A percentile compares a stretch with the other conserved stretches of the same genome.
Conservation (phyloP, 2,797 vertebrate genomes). For the Gambelia wislizenii region DNA sequence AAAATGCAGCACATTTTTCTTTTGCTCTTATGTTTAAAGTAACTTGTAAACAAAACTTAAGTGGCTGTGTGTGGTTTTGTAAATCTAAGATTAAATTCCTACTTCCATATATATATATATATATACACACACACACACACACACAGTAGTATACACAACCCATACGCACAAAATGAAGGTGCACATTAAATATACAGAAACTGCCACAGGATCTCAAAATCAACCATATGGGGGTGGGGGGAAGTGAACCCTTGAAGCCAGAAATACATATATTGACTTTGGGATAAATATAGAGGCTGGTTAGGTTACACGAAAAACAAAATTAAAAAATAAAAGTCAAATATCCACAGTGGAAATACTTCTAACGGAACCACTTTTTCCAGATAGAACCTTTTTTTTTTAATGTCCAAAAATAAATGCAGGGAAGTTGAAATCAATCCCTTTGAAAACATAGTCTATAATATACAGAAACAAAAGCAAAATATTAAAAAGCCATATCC, state of each 20-base stretch:
- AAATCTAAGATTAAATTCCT: conserved; percentile 20
- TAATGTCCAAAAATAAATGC: conserved; percentile 26
- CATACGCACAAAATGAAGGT: conserved; percentile 21
- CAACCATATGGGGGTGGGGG: not conserved
- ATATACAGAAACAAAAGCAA: not conserved
- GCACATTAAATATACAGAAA: not conserved
- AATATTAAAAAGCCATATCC: not conserved
- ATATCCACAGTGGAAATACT: not conserved
- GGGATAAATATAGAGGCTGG: conserved; percentile 4
- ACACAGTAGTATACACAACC: not conserved
- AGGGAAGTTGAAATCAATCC: not conserved
- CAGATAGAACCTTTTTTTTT: not conserved
- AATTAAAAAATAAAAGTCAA: not conserved
- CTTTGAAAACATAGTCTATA: not conserved
- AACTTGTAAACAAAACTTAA: conserved; percentile 60
- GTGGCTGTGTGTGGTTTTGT: conserved; percentile 14
- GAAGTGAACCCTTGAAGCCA: not conserved
- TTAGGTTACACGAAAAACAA: conserved; percentile 12
- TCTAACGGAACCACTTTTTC: not conserved
- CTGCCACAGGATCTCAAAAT: conserved; percentile 14
- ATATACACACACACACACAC: not conserved
- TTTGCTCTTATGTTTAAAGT: conserved; percentile 52
- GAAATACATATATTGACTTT: conserved; percentile 15
- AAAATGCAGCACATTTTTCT: conserved; percentile 44
- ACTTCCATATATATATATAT: conserved; percentile 19